Conservation (phyloP, 1,140 invertebrate species). For the Diachasma alloeum region DNA sequence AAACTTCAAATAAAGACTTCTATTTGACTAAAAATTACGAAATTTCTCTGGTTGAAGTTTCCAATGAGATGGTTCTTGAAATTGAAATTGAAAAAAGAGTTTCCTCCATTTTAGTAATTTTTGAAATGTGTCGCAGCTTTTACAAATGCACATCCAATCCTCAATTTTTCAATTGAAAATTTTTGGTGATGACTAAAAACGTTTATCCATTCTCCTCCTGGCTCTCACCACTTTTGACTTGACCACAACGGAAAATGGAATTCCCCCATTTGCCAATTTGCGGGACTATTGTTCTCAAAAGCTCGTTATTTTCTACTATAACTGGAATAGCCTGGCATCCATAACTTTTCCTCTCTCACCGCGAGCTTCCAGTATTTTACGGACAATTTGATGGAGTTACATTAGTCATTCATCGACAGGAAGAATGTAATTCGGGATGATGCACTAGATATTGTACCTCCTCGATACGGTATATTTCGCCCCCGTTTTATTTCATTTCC, state of each 20-base stretch:
- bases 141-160: too few relatives aligned
- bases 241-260: constrained; percentile 1
- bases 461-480: neutral
- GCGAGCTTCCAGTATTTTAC: neutral
- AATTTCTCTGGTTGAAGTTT: too few relatives aligned
- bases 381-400: neutral
- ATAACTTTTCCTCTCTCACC: neutral
- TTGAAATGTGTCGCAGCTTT: too few relatives aligned
- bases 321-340: neutral
- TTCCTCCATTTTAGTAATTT: too few relatives aligned
- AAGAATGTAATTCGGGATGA: neutral
- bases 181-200: neutral
- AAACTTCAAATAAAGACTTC: too few relatives aligned
- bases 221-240: neutral
- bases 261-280: constrained; percentile 8
- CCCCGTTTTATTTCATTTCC: neutral
- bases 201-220: neutral
- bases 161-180: neutral
- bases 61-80: too few relatives aligned
- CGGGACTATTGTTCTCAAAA: neutral
- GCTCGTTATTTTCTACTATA: neutral
- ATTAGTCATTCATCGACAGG: neutral
- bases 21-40: too few relatives aligned
- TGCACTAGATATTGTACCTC: neutral
- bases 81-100: too few relatives aligned